These are phyloP conservation scores for Brenthis ino DNA, from an alignment of 2,888 invertebrate genomes.

Conservation along the genomic window DNA sequence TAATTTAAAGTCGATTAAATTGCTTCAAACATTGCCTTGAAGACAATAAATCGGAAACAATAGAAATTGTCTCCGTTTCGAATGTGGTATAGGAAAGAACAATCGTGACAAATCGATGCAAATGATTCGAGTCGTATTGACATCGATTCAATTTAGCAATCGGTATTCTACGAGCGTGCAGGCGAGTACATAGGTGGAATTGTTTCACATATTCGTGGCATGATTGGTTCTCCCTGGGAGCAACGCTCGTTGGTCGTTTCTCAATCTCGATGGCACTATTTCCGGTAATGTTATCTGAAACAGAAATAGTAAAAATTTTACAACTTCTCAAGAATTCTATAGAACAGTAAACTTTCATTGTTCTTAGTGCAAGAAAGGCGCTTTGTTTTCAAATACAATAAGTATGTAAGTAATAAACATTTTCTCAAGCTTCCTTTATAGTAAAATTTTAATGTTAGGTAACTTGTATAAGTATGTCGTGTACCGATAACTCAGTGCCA, in stretches of 20 bases:
- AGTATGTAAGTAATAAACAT: slow-evolving; percentile 1
- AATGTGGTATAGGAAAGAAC: slow-evolving; percentile 25
- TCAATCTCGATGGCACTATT: slow-evolving; percentile 42
- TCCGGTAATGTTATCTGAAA: slow-evolving; percentile 74
- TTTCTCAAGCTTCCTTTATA: slow-evolving; percentile 4
- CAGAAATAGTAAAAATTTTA: slow-evolving; percentile 6
- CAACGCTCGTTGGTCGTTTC: slow-evolving; percentile 35
- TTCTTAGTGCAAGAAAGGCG: neutral
- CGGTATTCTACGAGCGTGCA: slow-evolving; percentile 43
- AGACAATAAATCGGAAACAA: slow-evolving; percentile 12
- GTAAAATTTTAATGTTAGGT: slow-evolving; percentile 9
- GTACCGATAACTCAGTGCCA: slow-evolving; percentile 18
- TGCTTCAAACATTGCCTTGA: neutral
- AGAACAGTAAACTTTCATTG: slow-evolving; percentile 12
- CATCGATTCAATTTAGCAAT: slow-evolving; percentile 53
- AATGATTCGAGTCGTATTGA: slow-evolving; percentile 41
- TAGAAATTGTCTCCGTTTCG: slow-evolving; percentile 22
- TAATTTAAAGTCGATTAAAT: neutral
- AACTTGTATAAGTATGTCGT: slow-evolving; percentile 4
- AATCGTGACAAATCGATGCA: slow-evolving; percentile 55
- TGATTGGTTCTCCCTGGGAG: slow-evolving; percentile 52
- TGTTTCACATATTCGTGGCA: slow-evolving; percentile 48
- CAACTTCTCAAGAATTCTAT: slow-evolving; percentile 1
- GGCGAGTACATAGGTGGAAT: slow-evolving; percentile 17
- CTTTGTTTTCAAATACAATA: slow-evolving; percentile 1